A percentile compares a stretch with the other conserved stretches of the same genome.
Conservation (phyloP, 2,797 vertebrate genomes). For the Spinus pinus region DNA sequence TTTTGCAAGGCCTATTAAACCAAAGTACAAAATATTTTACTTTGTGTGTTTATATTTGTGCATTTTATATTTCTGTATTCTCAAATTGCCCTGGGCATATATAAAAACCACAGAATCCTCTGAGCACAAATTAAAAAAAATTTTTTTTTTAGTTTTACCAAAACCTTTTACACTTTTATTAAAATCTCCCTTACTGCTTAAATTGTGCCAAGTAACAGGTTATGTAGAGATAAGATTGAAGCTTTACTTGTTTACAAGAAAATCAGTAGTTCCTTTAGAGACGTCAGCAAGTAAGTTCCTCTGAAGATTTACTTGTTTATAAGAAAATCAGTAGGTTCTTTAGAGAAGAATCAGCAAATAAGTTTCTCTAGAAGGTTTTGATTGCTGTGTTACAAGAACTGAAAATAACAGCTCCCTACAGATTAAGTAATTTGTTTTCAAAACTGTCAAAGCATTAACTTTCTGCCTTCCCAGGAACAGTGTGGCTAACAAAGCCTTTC, state of each 20-base stretch:
- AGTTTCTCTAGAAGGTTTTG: not conserved
- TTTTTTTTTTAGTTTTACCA: not conserved
- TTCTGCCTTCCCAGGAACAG: not conserved
- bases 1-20: not conserved
- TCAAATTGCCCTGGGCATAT: not conserved
- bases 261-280: not conserved
- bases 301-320: not conserved
- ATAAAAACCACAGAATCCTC: not conserved
- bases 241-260: not conserved
- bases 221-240: not conserved
- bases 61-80: not conserved
- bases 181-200: not conserved
- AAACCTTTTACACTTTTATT: not conserved
- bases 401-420: not conserved
- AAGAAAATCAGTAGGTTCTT: not conserved
- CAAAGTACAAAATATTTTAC: not conserved
- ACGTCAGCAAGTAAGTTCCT: not conserved
- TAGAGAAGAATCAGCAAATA: not conserved
- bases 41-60: not conserved
- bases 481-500: not conserved
- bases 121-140: not conserved
- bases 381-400: not conserved
- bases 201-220: not conserved
- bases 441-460: not conserved
- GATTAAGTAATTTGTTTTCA: not conserved